Evolutionary conservation across 2,113 vertebrate species (phyloP).

Genomic region (Nibea coibor): DNA sequence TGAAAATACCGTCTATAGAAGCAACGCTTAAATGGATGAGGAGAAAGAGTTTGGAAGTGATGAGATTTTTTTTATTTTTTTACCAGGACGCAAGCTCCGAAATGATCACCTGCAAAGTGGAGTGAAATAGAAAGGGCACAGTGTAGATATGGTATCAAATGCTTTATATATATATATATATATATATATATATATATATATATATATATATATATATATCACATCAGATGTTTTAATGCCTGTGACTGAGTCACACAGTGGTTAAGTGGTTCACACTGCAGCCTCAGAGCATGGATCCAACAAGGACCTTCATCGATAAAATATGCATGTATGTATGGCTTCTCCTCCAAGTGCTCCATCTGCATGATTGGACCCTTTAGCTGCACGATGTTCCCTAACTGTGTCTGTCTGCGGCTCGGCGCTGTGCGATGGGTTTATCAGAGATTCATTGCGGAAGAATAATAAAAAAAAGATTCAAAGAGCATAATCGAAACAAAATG

Average conservation of each 20-base stretch:
- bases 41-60: neutral
- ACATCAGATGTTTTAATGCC: conserved; percentile 15
- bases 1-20: conserved; percentile 25
- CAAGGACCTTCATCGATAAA: neutral
- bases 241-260: neutral
- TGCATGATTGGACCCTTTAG: neutral
- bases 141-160: conserved; percentile 1
- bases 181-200: neutral
- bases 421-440: neutral
- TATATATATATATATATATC: neutral
- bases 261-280: neutral
- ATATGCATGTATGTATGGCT: neutral
- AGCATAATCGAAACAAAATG: neutral
- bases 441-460: neutral
- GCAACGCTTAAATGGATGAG: neutral
- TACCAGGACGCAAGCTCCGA: neutral
- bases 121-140: conserved; percentile 21
- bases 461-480: neutral
- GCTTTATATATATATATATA: neutral
- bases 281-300: conserved; percentile 11
- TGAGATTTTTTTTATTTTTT: conserved; percentile 6
- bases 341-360: neutral
- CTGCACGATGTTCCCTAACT: neutral
- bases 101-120: conserved; percentile 30
- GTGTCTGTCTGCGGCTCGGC: neutral